Evolutionary conservation across 2,888 invertebrate genomes (phyloP).

Genomic region (Griposia aprilina): DNA sequence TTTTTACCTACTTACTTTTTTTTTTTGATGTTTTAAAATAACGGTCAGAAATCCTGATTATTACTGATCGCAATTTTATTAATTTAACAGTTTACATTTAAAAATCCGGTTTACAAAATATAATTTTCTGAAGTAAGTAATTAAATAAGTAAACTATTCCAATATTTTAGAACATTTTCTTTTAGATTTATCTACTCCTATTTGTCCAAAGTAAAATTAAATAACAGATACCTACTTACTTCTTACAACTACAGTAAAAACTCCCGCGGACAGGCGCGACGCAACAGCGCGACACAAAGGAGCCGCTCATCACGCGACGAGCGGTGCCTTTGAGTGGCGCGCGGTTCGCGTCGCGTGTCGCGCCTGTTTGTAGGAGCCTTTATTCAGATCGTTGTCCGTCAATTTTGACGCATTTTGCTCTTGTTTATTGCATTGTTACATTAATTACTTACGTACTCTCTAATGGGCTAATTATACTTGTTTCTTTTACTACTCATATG

Average conservation of each 20-base stretch:
- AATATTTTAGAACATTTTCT: background rate
- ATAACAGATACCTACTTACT: background rate
- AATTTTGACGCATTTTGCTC: conserved; percentile 28
- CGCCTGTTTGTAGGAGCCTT: too few relatives aligned
- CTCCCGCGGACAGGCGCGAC: too few relatives aligned
- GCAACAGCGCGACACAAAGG: too few relatives aligned
- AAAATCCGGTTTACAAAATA: background rate
- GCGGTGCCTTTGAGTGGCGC: too few relatives aligned
- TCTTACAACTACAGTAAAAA: background rate
- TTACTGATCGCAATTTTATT: background rate
- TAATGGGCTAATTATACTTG: conserved; percentile 32
- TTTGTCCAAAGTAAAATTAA: background rate
- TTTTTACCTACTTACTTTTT: background rate
- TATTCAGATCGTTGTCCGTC: background rate
- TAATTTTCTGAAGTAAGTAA: background rate
- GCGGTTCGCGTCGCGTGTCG: too few relatives aligned
- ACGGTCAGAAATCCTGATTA: background rate
- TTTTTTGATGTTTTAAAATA: background rate
- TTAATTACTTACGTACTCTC: conserved; percentile 29
- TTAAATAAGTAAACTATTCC: background rate
- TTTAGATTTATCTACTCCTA: background rate
- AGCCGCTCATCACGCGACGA: too few relatives aligned
- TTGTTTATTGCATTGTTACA: conserved; percentile 45
- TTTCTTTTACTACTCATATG: conserved; percentile 10
- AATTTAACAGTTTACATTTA: too few relatives aligned